Conservation (phyloP, 2,888 invertebrate species). For the Archips crataeganus region DNA sequence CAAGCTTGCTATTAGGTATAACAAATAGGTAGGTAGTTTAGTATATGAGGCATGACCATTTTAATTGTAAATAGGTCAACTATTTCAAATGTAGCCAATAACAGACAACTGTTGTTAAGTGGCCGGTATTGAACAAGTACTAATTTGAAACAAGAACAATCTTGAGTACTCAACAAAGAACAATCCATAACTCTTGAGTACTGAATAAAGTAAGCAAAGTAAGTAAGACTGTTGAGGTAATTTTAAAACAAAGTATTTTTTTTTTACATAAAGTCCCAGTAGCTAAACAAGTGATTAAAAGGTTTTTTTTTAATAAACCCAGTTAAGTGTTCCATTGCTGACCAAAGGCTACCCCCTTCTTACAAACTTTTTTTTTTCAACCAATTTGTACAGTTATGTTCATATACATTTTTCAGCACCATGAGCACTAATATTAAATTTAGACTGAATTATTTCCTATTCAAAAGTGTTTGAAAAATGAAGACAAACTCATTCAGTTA, state of each 20-base stretch:
- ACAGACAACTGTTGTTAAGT: not conserved
- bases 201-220: not conserved
- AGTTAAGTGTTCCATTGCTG: too few relatives aligned
- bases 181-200: not conserved
- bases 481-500: not conserved
- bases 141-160: not conserved
- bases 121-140: not conserved
- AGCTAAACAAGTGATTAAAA: too few relatives aligned
- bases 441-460: constrained; percentile 16
- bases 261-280: too few relatives aligned
- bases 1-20: too few relatives aligned
- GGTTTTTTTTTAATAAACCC: too few relatives aligned
- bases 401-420: not conserved
- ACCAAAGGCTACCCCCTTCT: too few relatives aligned
- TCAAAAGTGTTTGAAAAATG: constrained; percentile 20
- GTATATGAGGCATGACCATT: not conserved
- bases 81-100: not conserved
- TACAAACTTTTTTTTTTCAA: too few relatives aligned
- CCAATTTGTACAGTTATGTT: too few relatives aligned
- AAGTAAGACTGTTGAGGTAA: too few relatives aligned
- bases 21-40: not conserved
- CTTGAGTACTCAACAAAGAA: not conserved
- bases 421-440: not conserved
- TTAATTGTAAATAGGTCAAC: not conserved
- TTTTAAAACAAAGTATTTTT: too few relatives aligned